Evolutionary conservation across 1,140 invertebrate species (phyloP).

Genomic region (Lepidurus couesii): DNA sequence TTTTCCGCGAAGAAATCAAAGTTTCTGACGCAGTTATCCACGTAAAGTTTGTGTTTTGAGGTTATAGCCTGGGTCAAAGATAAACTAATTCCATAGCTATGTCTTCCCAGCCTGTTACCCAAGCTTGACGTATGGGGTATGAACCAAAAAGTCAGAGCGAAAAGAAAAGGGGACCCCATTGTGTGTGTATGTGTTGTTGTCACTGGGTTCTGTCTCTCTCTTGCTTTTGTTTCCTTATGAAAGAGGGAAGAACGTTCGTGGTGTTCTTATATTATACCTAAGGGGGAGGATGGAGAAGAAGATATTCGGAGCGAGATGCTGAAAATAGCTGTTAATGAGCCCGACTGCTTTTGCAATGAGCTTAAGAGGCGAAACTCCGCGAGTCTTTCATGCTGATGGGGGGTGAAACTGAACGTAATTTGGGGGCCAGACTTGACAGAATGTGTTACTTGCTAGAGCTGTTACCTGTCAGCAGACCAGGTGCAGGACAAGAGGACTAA

Average conservation of each 20-base stretch:
- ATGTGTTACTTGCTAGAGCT: constrained; percentile 18
- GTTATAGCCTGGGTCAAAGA: constrained; percentile 12
- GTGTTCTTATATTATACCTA: neutral
- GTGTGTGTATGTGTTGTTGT: no score
- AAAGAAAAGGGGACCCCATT: no score
- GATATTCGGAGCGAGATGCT: neutral
- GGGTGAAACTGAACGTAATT: constrained; percentile 14
- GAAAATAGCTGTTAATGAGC: constrained; percentile 22
- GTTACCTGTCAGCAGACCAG: constrained; percentile 4
- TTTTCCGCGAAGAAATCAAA: neutral
- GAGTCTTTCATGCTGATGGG: neutral
- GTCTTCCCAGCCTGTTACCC: neutral
- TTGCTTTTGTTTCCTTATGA: no score
- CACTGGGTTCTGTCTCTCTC: no score
- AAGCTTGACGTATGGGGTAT: neutral
- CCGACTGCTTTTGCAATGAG: constrained; percentile 4
- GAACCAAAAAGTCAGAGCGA: no score
- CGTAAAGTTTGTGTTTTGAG: constrained; percentile 12
- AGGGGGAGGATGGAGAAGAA: neutral
- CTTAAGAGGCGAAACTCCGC: neutral
- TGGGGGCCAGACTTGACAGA: constrained; percentile 17
- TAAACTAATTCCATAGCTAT: constrained; percentile 2
- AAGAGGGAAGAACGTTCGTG: no score
- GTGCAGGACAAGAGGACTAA: neutral
- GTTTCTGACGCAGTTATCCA: neutral